Percentiles rank a stretch among this genome's conserved stretches.
Conservation (phyloP, 2,888 invertebrate genomes). For the Trissolcus brochymenae region DNA sequence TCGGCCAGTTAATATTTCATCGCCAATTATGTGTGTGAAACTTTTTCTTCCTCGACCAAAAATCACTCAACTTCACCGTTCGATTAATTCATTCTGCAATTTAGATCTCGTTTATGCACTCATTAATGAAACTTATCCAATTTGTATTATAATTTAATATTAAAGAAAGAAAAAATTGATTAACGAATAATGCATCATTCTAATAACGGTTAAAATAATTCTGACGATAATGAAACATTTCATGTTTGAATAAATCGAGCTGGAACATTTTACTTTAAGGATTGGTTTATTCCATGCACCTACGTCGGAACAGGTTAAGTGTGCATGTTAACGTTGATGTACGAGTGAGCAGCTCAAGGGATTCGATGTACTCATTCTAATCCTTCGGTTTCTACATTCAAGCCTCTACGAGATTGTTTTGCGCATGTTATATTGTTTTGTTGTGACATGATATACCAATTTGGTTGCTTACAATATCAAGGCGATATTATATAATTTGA, state of each 20-base stretch:
- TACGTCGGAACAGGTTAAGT: slow-evolving; percentile 36
- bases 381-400: slow-evolving; percentile 37
- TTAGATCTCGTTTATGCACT: too few relatives aligned
- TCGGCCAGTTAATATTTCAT: too few relatives aligned
- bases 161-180: too few relatives aligned
- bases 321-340: slow-evolving; percentile 41
- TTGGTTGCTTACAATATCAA: too few relatives aligned
- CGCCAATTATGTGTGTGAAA: not conserved
- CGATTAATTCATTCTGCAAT: too few relatives aligned
- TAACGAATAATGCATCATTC: too few relatives aligned
- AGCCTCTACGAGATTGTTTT: slow-evolving; percentile 27
- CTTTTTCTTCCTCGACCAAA: not conserved
- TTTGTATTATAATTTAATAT: too few relatives aligned
- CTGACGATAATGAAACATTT: not conserved
- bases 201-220: too few relatives aligned
- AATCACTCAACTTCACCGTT: too few relatives aligned
- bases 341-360: slow-evolving; percentile 40
- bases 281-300: slow-evolving; percentile 26
- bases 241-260: slow-evolving; percentile 13
- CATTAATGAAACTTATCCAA: too few relatives aligned
- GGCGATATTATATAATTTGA: too few relatives aligned
- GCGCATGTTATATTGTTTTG: slow-evolving; percentile 8
- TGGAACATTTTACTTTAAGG: slow-evolving; percentile 21
- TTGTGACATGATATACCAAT: slow-evolving; percentile 2
- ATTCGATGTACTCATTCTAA: slow-evolving; percentile 32